Conservation (phyloP, 2,797 vertebrate species). For the Clarias pachynema region DNA sequence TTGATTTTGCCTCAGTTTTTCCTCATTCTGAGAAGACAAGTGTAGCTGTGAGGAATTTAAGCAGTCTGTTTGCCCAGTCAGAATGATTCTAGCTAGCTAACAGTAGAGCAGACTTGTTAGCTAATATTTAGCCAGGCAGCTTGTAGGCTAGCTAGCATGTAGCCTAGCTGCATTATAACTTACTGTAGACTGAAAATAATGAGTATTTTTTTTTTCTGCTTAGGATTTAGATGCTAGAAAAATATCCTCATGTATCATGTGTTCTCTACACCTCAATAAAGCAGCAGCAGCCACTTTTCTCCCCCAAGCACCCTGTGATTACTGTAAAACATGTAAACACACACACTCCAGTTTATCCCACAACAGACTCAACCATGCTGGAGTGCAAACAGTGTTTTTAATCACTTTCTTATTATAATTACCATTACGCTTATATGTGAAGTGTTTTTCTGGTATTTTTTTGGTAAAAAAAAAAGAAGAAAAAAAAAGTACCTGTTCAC, state of each 20-base stretch:
- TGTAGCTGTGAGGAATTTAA: constrained; percentile 6
- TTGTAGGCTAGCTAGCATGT: background rate
- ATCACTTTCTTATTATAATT: background rate
- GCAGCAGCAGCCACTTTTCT: background rate
- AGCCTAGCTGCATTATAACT: background rate
- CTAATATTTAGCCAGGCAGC: constrained; percentile 4
- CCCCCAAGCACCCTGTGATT: background rate
- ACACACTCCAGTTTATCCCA: background rate
- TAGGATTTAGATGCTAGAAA: background rate
- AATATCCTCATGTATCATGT: too few relatives aligned
- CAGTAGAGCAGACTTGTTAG: background rate
- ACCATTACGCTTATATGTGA: background rate
- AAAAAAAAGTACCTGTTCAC: background rate
- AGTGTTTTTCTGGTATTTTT: background rate
- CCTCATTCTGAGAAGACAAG: constrained; percentile 36
- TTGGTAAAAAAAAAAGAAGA: background rate
- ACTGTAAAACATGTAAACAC: background rate
- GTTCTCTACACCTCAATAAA: background rate
- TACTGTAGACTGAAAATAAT: background rate
- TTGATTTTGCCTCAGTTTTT: constrained; percentile 45
- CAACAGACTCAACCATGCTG: background rate
- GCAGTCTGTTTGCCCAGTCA: background rate
- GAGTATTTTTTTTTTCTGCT: background rate
- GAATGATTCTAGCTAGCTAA: background rate
- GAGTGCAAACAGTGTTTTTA: background rate